Percentiles rank a stretch among this genome's conserved stretches.
Conservation (phyloP, 2,888 invertebrate genomes). For the Nebria brevicollis region DNA sequence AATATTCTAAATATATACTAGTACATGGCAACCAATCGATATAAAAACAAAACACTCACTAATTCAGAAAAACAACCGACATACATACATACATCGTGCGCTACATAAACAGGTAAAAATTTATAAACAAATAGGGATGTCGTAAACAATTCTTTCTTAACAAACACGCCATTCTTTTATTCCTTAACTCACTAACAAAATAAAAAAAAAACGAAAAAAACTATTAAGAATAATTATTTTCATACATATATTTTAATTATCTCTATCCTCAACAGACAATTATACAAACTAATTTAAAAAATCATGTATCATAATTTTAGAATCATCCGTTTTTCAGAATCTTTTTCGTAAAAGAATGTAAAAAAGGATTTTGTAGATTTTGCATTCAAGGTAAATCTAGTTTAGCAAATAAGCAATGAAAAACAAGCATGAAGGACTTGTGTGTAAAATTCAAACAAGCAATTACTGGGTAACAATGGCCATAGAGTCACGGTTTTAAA, state of each 20-base stretch:
- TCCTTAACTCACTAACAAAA: background rate
- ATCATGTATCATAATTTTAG: no score
- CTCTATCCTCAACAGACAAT: no score
- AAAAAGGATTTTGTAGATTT: no score
- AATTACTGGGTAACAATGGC: conserved; percentile 13
- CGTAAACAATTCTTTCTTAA: background rate
- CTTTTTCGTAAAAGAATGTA: no score
- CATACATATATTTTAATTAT: no score
- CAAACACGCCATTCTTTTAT: background rate
- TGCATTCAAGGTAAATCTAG: no score
- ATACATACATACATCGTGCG: background rate
- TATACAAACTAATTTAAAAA: no score
- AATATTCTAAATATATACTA: background rate
- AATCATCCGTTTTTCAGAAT: no score
- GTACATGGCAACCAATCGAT: background rate
- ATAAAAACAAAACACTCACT: background rate
- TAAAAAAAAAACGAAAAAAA: no score
- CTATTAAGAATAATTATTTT: no score
- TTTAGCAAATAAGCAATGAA: background rate
- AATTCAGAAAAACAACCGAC: background rate
- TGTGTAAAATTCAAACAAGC: background rate
- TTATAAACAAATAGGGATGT: background rate
- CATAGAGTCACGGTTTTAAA: conserved; percentile 17
- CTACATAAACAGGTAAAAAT: background rate
- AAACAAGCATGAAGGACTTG: background rate